Evolutionary conservation across 2,797 vertebrate genomes (phyloP), one percentile per base, ranked within the genome.

Genomic region (Channa striata): DNA sequence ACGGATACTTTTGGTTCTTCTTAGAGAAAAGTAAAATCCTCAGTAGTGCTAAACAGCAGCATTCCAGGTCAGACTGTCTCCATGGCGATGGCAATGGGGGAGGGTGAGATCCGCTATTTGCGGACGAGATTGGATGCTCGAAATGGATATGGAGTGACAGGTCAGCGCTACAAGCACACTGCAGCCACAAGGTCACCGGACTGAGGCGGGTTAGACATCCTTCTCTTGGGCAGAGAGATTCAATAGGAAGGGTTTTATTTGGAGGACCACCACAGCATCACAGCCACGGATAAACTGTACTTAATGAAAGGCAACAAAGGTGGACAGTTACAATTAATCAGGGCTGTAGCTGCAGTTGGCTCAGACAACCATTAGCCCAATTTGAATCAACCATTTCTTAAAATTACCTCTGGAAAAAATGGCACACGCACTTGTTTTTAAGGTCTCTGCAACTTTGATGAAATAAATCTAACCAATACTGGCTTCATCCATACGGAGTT

Each of bases 21-120:
- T 8, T 20, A 82, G 77, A 71, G 59, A 71, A 66, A 63, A 79
- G 78, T 48, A 51, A 78, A 81, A 78, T 82, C 89, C 89, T 88
- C 33, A 75, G 90, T 59, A 86, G 88, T 74, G 79, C 68, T 83
- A 53, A 84, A 79, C 80, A 59, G 83, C 72, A 81, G 90, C 91
- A 90, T 93, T 91, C 92, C 90, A 92, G 94, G 93, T 95, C 94
- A 96, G 94, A 95, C 95, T 94, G 94, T 94, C 83, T 92, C 95
- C 91, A 93, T 75, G 82, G 69, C 1, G 74, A 89, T 87, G 83
- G 83, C 74, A 86, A 62, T 71, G 66, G 62, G 59, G 52, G 56
- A 11, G 62, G 36, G 67, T 3, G 9, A 60, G 68, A 44, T 25
- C 3, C 19, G 25, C 39, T 67, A 65, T 77, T 77, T 20, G 20